Percentiles rank a stretch among this genome's conserved stretches.
Conservation (phyloP, 2,888 invertebrate genomes). For the Brachyptera putata region DNA sequence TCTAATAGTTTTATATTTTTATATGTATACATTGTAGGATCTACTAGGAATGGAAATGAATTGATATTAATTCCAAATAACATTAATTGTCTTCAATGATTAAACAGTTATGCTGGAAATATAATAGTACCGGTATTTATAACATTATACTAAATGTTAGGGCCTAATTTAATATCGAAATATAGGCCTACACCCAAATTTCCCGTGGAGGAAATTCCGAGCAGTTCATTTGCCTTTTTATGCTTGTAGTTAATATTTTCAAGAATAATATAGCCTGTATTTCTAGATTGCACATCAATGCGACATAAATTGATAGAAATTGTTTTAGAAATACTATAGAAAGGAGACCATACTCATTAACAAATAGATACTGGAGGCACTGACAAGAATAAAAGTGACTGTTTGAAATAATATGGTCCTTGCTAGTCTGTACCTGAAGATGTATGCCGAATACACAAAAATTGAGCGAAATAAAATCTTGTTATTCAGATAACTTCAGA, state of each 20-base stretch:
- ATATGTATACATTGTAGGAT: too few relatives aligned
- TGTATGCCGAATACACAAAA: too few relatives aligned
- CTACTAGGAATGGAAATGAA: conserved; percentile 15
- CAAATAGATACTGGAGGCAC: too few relatives aligned
- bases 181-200: not conserved
- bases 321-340: conserved; percentile 12
- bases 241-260: conserved; percentile 1
- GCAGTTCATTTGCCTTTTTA: too few relatives aligned
- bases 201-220: too few relatives aligned
- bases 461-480: not conserved
- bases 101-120: too few relatives aligned
- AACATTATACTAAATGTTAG: too few relatives aligned
- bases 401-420: too few relatives aligned
- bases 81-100: too few relatives aligned
- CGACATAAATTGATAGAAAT: conserved; percentile 17
- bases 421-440: not conserved
- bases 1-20: not conserved
- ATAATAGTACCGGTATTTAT: too few relatives aligned
- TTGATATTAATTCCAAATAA: not conserved
- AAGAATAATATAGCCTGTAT: conserved; percentile 9
- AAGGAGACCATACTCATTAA: not conserved
- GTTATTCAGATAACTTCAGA: too few relatives aligned
- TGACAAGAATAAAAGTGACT: too few relatives aligned
- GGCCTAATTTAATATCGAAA: not conserved
- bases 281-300: conserved; percentile 5